Conservation (phyloP, 2,888 invertebrate species). For the Spodoptera exigua region DNA sequence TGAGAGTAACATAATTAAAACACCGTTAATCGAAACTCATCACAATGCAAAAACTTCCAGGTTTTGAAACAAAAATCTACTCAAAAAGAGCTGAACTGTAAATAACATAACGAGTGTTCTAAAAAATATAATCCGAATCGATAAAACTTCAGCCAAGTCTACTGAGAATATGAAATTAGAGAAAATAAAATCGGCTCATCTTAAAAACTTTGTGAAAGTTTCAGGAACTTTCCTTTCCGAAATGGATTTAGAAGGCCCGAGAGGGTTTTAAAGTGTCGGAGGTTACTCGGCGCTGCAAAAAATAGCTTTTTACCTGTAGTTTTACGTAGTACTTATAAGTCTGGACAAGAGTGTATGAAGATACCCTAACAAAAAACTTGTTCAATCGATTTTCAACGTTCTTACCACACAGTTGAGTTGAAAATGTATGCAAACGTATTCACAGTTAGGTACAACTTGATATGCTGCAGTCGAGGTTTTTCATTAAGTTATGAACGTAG, state of each 20-base stretch:
- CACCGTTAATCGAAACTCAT: too few relatives aligned
- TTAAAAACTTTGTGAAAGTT: constrained; percentile 54
- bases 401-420: too few relatives aligned
- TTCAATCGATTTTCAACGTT: too few relatives aligned
- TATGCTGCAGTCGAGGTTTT: neutral
- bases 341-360: too few relatives aligned
- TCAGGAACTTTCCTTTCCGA: constrained; percentile 54
- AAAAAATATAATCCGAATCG: constrained; percentile 36
- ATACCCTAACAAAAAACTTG: too few relatives aligned
- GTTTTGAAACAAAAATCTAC: constrained; percentile 33
- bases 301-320: constrained; percentile 27
- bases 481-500: constrained; percentile 9
- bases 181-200: constrained; percentile 58
- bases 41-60: too few relatives aligned
- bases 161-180: constrained; percentile 59
- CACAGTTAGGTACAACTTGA: too few relatives aligned
- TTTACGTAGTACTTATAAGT: neutral
- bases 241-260: constrained; percentile 56
- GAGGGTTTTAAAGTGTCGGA: constrained; percentile 51
- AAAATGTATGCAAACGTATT: too few relatives aligned
- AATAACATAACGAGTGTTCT: constrained; percentile 30
- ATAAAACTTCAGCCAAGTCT: constrained; percentile 44
- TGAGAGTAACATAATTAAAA: too few relatives aligned
- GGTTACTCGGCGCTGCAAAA: constrained; percentile 36
- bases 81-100: constrained; percentile 38